A percentile compares a stretch with the other conserved stretches of the same genome.
Evolutionary conservation across 2,113 vertebrate species (phyloP).

Genomic region (Calidris pugnax): DNA sequence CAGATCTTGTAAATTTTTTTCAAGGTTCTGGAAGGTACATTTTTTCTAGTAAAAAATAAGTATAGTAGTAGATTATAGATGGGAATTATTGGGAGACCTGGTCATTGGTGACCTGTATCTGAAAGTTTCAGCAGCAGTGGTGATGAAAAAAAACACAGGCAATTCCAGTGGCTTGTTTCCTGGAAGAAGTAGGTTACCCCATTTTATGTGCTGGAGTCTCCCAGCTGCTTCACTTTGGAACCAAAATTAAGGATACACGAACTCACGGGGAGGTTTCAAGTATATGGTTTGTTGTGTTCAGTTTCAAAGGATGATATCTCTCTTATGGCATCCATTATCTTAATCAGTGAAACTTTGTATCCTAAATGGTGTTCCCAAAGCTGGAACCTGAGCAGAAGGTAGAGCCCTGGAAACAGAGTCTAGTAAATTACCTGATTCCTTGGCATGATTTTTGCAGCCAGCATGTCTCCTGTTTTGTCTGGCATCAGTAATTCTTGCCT

Average conservation of each 20-base stretch:
- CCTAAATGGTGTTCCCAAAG: not conserved
- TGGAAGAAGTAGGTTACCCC: not conserved
- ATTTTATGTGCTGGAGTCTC: not conserved
- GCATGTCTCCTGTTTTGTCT: not conserved
- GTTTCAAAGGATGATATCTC: not conserved
- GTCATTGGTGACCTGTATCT: not conserved
- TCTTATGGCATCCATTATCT: not conserved
- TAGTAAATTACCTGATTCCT: not conserved
- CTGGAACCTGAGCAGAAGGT: not conserved
- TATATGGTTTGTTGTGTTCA: not conserved
- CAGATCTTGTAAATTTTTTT: not conserved
- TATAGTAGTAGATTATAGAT: not conserved
- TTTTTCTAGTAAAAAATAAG: not conserved
- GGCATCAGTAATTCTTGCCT: not conserved
- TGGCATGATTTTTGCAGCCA: not conserved
- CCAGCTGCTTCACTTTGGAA: not conserved
- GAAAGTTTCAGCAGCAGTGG: not conserved
- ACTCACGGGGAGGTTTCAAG: not conserved
- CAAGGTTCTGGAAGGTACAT: accelerated
- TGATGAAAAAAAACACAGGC: not conserved
- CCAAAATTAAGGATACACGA: not conserved
- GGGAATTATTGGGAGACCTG: not conserved
- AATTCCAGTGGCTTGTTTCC: not conserved
- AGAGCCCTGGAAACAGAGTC: not conserved
- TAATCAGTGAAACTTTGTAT: not conserved